Evolutionary conservation across 2,113 vertebrate genomes (phyloP).

Genomic region (Tachysurus fulvidraco): DNA sequence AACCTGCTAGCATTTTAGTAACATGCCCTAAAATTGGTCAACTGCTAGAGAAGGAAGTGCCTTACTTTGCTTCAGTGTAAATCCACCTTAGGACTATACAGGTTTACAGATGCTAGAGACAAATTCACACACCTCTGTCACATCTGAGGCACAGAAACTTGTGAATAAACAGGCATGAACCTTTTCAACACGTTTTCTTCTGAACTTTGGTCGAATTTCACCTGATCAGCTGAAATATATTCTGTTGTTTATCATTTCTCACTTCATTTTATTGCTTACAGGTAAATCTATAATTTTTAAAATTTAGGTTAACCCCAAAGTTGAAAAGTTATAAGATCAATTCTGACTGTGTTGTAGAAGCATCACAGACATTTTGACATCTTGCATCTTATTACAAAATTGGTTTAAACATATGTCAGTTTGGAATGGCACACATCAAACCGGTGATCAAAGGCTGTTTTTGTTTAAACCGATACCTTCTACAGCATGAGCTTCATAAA

Average conservation of each 20-base stretch:
- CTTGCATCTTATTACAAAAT: neutral
- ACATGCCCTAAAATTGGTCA: neutral
- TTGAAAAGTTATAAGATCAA: neutral
- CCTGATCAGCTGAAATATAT: neutral
- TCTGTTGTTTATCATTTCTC: neutral
- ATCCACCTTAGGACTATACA: neutral
- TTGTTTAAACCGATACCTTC: neutral
- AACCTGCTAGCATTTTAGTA: neutral
- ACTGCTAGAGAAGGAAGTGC: neutral
- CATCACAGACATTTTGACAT: neutral
- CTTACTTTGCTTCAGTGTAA: neutral
- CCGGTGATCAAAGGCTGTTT: neutral
- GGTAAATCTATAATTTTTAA: neutral
- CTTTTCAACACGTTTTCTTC: neutral
- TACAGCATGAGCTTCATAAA: neutral
- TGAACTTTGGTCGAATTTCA: neutral
- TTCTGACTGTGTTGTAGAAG: neutral
- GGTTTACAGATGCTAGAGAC: neutral
- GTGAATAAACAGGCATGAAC: neutral
- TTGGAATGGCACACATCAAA: neutral
- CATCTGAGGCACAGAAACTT: neutral
- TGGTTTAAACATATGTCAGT: too few species aligned
- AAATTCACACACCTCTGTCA: constrained; percentile 1
- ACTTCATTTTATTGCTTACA: neutral
- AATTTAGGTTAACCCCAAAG: neutral